A percentile compares a stretch with the other conserved stretches of the same genome.
Conservation (phyloP, 2,113 vertebrate genomes). For the Macroglossus sobrinus region DNA sequence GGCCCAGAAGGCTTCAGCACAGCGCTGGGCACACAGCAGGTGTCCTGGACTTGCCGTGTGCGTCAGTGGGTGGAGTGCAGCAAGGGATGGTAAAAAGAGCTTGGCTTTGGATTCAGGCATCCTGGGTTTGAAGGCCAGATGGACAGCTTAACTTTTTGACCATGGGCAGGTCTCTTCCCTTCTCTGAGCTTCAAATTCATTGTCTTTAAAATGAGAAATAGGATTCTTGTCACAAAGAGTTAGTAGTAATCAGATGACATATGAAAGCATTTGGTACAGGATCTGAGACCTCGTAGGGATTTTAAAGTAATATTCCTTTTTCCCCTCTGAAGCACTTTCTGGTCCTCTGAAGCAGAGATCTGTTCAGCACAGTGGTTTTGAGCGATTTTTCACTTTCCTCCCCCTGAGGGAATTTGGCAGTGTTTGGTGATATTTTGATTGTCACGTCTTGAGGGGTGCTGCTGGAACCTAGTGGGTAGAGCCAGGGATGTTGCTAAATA, state of each 20-base stretch:
- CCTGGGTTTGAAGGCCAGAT: background rate
- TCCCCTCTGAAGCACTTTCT: background rate
- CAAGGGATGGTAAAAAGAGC: background rate
- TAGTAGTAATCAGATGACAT: background rate
- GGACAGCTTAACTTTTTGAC: slow-evolving; percentile 1
- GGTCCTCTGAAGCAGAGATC: background rate
- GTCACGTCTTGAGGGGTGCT: background rate
- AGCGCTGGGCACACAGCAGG: background rate
- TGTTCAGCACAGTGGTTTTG: background rate
- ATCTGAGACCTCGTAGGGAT: background rate
- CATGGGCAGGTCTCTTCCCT: background rate
- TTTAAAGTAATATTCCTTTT: background rate
- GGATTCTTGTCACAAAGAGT: background rate
- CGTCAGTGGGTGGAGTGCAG: background rate
- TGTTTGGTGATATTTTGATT: slow-evolving; percentile 1
- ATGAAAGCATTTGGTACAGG: background rate
- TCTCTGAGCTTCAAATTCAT: background rate
- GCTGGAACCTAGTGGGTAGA: background rate
- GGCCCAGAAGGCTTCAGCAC: background rate
- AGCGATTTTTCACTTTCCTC: background rate
- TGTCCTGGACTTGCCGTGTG: background rate
- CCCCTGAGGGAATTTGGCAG: background rate
- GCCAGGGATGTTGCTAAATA: background rate
- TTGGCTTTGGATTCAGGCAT: background rate
- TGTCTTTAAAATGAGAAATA: slow-evolving; percentile 1